Base-by-base conservation (phyloP, 2,888 invertebrate species). In the Melitaea athalia region DNA sequence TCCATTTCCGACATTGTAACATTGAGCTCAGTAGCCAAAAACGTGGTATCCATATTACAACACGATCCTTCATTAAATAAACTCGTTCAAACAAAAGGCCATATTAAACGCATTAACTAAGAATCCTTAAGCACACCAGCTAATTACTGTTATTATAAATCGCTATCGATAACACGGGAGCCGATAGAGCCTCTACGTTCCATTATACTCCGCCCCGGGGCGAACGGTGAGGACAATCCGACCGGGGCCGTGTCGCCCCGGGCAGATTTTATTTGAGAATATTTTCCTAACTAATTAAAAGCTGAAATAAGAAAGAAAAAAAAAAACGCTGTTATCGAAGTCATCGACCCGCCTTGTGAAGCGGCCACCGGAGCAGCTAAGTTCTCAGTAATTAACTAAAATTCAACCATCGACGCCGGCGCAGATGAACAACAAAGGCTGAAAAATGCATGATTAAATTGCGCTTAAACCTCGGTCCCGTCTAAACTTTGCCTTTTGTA, bases 261-360 rank as follows among this genome's bases (percentile, higher is more conserved):
- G 88, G 89, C 87, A 81, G 82, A 86, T 89, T 90, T 89, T 90
- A 87, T 89, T 91, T 89, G 88, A 91, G 88, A 89, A 91, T 91
- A 92, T 92, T 92, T 92, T 91, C 92, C 91, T 91, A 91, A 92
- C 91, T 92, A 92, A 92, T 92, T 92, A 92, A 92, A 91, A 90
- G 91, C 91, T 85, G 84, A 91, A 92, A 91, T 91, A 91, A 90
- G 90, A 91, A 87, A 87, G 91, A 88, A 86, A 89, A 87, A 91
- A 88, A 86, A 89, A 89, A 88, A 87, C 86, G 82, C 80, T 90
- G 57, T 91, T 92, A 92, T 92, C 92, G 90, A 86, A 85, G 90
- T 85, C 90, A 92, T 92, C 92, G 91, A 88, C 87, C 89, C 87
- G 88, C 89, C 89, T 89, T 92, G 89, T 90, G 86, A 85, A 81